phyloP scores from a whole-genome alignment of 2,888 invertebrate species.

The Chesias legatella region DNA sequence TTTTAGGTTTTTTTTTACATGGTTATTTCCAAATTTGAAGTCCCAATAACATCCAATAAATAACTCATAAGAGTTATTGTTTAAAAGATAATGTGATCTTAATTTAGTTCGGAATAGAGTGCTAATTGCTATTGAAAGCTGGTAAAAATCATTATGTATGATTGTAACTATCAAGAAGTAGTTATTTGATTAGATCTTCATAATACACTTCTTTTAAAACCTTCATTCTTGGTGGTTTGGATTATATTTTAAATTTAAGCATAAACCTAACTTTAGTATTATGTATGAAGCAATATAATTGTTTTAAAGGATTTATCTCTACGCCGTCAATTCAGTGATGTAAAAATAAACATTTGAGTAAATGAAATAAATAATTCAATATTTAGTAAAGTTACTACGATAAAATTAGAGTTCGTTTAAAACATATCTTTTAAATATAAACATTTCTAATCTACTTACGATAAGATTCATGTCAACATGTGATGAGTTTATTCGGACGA shows the following conservation, averaged over 20 bases:
- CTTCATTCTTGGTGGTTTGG: neutral
- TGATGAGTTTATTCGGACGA: too few relatives aligned
- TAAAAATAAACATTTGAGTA: constrained; percentile 61
- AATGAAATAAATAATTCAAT: constrained; percentile 50
- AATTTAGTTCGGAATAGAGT: too few relatives aligned
- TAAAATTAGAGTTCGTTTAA: constrained; percentile 14
- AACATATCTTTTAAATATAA: constrained; percentile 14
- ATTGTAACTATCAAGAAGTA: too few relatives aligned
- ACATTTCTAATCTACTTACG: constrained; percentile 4
- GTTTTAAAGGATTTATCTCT: constrained; percentile 66
- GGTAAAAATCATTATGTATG: too few relatives aligned
- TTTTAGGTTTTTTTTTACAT: too few relatives aligned
- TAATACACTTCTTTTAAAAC: neutral
- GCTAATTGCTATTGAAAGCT: too few relatives aligned
- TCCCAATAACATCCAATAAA: neutral
- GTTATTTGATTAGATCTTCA: too few relatives aligned
- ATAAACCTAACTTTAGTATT: constrained; percentile 55
- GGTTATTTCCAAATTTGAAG: too few relatives aligned
- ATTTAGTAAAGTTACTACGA: constrained; percentile 33
- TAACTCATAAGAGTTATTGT: too few relatives aligned
- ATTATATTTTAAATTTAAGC: constrained; percentile 25
- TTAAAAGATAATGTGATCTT: too few relatives aligned
- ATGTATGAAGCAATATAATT: constrained; percentile 51
- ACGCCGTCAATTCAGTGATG: constrained; percentile 78
- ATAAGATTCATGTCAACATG: too few relatives aligned